Conservation (phyloP, 1,140 invertebrate species). For the Adoxophyes honmai region DNA sequence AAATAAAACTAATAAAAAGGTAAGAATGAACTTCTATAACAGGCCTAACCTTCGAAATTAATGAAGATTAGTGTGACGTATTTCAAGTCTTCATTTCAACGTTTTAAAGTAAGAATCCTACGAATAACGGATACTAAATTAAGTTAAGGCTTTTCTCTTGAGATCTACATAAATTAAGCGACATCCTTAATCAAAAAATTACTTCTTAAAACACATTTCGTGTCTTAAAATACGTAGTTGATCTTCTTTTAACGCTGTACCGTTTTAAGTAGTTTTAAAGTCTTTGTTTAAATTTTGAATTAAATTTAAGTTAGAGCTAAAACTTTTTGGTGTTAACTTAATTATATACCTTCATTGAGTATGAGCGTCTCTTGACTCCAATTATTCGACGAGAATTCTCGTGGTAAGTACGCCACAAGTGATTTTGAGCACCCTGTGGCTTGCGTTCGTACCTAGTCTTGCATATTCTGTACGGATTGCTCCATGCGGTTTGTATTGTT, state of each 20-base stretch:
- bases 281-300: too few relatives aligned
- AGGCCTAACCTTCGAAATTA: too few relatives aligned
- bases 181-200: background rate
- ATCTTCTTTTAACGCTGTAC: too few relatives aligned
- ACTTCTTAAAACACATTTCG: background rate
- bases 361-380: background rate
- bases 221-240: background rate
- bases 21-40: too few relatives aligned
- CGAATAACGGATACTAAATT: background rate
- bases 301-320: too few relatives aligned
- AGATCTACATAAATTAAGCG: background rate
- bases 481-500: background rate
- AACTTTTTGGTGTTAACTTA: too few relatives aligned
- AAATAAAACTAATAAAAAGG: too few relatives aligned
- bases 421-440: slow-evolving; percentile 5
- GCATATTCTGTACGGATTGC: background rate
- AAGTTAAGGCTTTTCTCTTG: background rate
- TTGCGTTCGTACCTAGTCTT: background rate
- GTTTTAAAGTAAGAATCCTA: too few relatives aligned
- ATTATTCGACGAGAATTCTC: background rate
- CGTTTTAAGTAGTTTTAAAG: too few relatives aligned
- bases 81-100: too few relatives aligned
- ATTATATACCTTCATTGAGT: too few relatives aligned
- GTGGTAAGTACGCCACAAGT: background rate
- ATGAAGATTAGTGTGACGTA: too few relatives aligned